Conservation (phyloP, 2,113 vertebrate species). For the Pygoscelis adeliae region DNA sequence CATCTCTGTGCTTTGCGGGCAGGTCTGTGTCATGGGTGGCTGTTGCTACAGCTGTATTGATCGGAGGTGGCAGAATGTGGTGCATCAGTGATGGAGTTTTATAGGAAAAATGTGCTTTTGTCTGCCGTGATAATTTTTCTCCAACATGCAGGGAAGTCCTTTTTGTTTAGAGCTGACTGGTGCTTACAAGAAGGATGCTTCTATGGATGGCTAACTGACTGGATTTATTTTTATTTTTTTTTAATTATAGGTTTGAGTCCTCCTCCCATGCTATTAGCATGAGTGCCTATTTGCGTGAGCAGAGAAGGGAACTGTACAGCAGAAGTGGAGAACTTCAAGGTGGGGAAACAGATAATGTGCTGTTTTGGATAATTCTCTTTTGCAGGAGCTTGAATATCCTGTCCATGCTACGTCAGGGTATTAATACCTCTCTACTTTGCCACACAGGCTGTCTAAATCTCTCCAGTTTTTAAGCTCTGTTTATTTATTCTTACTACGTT, state of each 20-base stretch:
- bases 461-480: not conserved
- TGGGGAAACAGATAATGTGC: constrained; percentile 36
- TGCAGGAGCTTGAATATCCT: not conserved
- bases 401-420: not conserved
- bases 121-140: not conserved
- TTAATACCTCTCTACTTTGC: not conserved
- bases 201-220: not conserved
- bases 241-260: constrained; percentile 86
- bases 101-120: not conserved
- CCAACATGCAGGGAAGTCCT: not conserved
- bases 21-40: no score
- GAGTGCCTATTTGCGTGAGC: constrained; percentile 96
- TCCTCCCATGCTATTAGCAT: constrained; percentile 99
- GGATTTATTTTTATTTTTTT: not conserved
- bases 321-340: constrained; percentile 98
- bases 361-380: not conserved
- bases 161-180: not conserved
- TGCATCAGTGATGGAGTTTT: not conserved
- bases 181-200: not conserved
- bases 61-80: not conserved
- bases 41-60: not conserved
- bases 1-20: no score
- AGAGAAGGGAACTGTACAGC: constrained; percentile 95
- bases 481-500: not conserved
- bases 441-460: not conserved